A percentile compares a stretch with the other conserved stretches of the same genome.
Conservation (phyloP, 2,888 invertebrate species). For the Meganola albula region DNA sequence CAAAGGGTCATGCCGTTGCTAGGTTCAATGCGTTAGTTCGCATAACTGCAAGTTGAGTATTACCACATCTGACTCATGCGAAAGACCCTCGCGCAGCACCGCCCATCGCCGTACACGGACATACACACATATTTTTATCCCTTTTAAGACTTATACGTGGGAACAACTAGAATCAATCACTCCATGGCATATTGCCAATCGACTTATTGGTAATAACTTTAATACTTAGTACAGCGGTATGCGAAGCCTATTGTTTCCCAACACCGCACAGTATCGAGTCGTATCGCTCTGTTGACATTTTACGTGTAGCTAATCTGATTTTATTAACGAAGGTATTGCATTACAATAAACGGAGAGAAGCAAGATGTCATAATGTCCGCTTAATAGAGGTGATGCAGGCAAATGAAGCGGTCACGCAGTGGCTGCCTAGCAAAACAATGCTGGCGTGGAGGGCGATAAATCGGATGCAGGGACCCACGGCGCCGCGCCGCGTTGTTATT, state of each 20-base stretch:
- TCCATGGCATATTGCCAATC: constrained; percentile 47
- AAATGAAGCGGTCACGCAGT: constrained; percentile 44
- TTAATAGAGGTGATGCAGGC: constrained; percentile 28
- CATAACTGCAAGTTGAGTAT: constrained; percentile 17
- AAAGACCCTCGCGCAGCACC: constrained; percentile 35
- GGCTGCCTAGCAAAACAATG: constrained; percentile 15
- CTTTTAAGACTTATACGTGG: constrained; percentile 48
- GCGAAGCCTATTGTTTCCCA: constrained; percentile 45
- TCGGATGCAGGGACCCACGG: constrained; percentile 34
- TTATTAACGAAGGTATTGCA: constrained; percentile 17
- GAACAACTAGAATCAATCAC: constrained; percentile 38
- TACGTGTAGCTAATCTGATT: constrained; percentile 27
- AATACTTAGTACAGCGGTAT: constrained; percentile 18
- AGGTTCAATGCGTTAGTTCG: constrained; percentile 19
- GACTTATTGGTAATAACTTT: constrained; percentile 24
- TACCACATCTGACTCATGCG: constrained; percentile 39
- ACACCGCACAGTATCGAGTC: constrained; percentile 20
- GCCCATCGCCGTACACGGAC: constrained; percentile 46
- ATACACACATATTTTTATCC: constrained; percentile 53
- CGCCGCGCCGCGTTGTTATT: constrained; percentile 36
- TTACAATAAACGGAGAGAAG: constrained; percentile 20
- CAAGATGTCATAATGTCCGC: constrained; percentile 37
- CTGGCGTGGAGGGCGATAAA: constrained; percentile 35
- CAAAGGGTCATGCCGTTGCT: constrained; percentile 14
- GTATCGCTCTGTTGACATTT: constrained; percentile 37